phyloP scores from a whole-genome alignment of 37 sponge, comb jelly and placozoan species.

The Bolinopsis microptera region DNA sequence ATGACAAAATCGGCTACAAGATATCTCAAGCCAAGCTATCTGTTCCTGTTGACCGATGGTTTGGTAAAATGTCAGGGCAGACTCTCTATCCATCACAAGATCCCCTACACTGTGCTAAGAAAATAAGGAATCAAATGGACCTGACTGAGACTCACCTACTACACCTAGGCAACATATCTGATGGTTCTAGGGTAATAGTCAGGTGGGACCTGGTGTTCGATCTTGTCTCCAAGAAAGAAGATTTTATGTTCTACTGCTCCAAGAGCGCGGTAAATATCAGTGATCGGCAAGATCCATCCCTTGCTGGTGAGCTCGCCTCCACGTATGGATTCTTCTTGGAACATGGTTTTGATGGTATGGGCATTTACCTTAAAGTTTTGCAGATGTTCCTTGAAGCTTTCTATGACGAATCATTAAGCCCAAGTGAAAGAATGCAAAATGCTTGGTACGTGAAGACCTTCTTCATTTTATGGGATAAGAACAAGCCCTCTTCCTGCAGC shows the following conservation, averaged over 20 bases:
- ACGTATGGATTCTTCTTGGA: neutral
- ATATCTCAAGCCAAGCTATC: neutral
- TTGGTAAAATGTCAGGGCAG: neutral
- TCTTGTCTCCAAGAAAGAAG: neutral
- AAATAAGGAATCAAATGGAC: neutral
- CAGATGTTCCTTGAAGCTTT: conserved; percentile 11
- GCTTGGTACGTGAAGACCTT: neutral
- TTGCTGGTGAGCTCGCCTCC: neutral
- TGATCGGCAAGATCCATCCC: neutral
- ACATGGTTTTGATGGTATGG: neutral
- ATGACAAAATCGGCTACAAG: neutral
- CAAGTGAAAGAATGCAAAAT: neutral
- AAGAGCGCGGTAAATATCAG: neutral
- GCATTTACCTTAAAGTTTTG: neutral
- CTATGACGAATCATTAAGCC: neutral
- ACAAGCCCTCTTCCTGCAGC: too few relatives aligned
- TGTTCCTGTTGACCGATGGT: neutral
- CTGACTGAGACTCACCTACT: neutral
- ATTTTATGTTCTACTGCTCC: neutral
- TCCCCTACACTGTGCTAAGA: neutral
- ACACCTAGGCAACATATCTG: neutral
- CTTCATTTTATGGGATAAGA: neutral
- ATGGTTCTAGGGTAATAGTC: neutral
- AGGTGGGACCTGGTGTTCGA: neutral
- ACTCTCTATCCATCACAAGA: neutral